These are phyloP conservation scores for Choristoneura fumiferana DNA, from an alignment of 1,140 invertebrate species.

Conservation along the genomic window DNA sequence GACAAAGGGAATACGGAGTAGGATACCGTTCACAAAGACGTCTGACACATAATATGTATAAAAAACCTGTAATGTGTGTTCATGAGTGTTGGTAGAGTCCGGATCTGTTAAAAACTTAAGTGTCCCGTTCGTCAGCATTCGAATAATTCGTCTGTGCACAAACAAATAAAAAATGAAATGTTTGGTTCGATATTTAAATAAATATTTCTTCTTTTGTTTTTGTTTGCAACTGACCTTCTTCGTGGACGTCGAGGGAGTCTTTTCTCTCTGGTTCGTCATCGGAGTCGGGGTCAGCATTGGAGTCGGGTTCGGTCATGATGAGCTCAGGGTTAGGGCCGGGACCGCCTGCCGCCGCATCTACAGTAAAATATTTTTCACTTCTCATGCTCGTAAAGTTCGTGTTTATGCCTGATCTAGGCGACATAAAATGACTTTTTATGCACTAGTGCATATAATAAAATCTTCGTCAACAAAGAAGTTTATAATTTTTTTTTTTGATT, in stretches of 20 bases:
- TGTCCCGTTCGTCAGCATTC: constrained; percentile 57
- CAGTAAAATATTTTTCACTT: constrained; percentile 17
- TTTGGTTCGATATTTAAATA: background rate
- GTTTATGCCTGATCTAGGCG: no score
- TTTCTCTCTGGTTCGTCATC: constrained; percentile 69
- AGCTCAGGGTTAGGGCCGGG: constrained; percentile 56
- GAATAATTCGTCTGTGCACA: constrained; percentile 62
- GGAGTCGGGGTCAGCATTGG: constrained; percentile 60
- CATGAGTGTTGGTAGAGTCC: constrained; percentile 47
- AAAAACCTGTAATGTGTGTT: constrained; percentile 56
- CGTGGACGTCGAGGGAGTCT: constrained; percentile 68
- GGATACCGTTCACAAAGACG: constrained; percentile 16
- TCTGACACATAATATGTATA: constrained; percentile 24
- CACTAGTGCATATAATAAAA: no score
- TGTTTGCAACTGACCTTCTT: constrained; percentile 56
- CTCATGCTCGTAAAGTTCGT: no score
- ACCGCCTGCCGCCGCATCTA: constrained; percentile 40
- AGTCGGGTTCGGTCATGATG: constrained; percentile 65
- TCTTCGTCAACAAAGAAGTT: no score
- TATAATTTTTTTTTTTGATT: no score
- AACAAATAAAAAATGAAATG: constrained; percentile 43
- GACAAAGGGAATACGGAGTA: background rate
- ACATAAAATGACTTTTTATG: no score
- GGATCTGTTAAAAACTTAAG: constrained; percentile 48
- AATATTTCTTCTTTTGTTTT: constrained; percentile 20